These are phyloP conservation scores for Neolamprologus cancellatus DNA, from an alignment of 2,113 vertebrate genomes.

Conservation along the genomic window DNA sequence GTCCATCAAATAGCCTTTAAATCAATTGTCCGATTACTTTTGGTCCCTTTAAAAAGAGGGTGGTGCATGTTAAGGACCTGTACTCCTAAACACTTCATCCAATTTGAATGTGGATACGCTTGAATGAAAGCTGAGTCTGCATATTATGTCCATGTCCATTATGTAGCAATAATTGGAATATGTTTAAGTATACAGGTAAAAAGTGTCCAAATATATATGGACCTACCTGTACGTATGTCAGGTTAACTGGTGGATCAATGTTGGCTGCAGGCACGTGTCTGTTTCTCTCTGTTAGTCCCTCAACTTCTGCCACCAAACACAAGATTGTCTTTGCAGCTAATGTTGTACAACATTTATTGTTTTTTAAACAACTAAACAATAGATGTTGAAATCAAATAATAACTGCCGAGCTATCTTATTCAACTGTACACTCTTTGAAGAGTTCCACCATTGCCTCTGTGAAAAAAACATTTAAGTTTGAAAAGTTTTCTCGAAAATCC, in stretches of 20 bases:
- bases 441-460: background rate
- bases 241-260: background rate
- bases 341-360: background rate
- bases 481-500: accelerated
- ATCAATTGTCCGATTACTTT: background rate
- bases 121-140: background rate
- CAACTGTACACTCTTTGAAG: background rate
- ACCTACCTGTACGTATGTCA: accelerated
- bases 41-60: background rate
- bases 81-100: background rate
- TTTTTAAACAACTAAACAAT: background rate
- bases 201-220: background rate
- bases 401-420: background rate
- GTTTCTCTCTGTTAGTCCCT: background rate
- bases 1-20: background rate
- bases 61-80: background rate
- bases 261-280: background rate
- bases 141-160: background rate
- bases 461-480: background rate
- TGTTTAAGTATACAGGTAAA: background rate
- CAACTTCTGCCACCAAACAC: background rate
- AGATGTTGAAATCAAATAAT: background rate
- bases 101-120: background rate
- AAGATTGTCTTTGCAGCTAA: background rate
- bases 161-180: background rate